Base-by-base conservation (phyloP, 2,113 vertebrate genomes). In the Sisor rabdophorus region DNA sequence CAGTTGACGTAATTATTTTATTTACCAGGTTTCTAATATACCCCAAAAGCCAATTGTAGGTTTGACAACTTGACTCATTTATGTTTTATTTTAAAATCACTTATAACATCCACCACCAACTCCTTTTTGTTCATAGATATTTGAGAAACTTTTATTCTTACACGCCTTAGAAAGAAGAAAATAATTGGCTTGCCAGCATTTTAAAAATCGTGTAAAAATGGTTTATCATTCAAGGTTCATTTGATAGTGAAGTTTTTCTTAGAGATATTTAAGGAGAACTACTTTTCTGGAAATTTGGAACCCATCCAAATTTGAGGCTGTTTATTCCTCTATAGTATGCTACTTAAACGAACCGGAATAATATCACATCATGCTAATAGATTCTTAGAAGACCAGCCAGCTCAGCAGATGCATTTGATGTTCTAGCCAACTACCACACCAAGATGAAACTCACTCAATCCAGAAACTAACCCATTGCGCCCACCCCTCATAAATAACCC, bases 321-420 rank as follows among this genome's bases (percentile, higher is more conserved):
- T 9, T 28, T 68, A 52, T 68, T 50, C 8, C 16, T 68, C 13
- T 26, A 1, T 50, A 26, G 44, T n/a, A 28, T 68, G 64, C 24
- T 19, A 48, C 64, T 26, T 68, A 22, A 50, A 50, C 44, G 28
- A 50, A 28, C 22, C 17, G 1, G 3, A 68, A 52, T 52, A 28
- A 50, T 19, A 6, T 28, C 19, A 16, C 19, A 50, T 68, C 8
- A 68, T 52, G 40, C 30, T 22, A 68, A 15, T 7, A n/a, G 19
- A 17, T 24, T 47, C 71, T 26, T 36, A 47, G n/a, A 61, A 61
- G 17, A 53, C 17, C 44, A 9, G 17, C 60, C 48, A 20, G 17
- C n/a, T 28, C 44, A 73, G 60, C 44, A 73, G 44, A 61, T 73
- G 24, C 24, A 36, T 73, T 73, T 73, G 71, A 61, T 48, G 22